Conservation (phyloP, 2,888 invertebrate genomes). For the Allophyes oxyacanthae region DNA sequence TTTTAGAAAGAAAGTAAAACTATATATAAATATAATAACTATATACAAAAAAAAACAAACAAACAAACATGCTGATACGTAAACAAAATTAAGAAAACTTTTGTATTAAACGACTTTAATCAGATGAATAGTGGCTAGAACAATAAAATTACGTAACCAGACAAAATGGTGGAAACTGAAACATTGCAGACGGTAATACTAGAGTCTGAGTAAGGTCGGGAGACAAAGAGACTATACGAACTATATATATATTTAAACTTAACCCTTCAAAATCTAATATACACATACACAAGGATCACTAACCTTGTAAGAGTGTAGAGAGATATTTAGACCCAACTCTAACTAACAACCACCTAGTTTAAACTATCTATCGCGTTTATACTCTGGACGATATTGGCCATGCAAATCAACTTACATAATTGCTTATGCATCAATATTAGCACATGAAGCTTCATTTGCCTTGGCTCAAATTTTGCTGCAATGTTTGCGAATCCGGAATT, state of each 20-base stretch:
- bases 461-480: neutral
- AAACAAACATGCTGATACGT: neutral
- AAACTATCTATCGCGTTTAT: too few relatives aligned
- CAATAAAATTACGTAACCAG: conserved; percentile 23
- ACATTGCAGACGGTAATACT: conserved; percentile 29
- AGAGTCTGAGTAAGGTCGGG: conserved; percentile 19
- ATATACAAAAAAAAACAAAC: too few relatives aligned
- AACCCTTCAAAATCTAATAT: conserved; percentile 3
- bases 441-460: too few relatives aligned
- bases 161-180: conserved; percentile 13
- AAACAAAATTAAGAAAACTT: neutral
- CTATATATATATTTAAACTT: neutral
- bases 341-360: too few relatives aligned
- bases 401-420: too few relatives aligned
- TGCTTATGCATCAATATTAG: too few relatives aligned
- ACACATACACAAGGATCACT: neutral
- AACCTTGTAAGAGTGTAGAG: too few relatives aligned
- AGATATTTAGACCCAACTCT: too few relatives aligned
- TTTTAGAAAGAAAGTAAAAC: too few relatives aligned
- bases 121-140: conserved; percentile 19
- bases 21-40: too few relatives aligned
- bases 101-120: conserved; percentile 26
- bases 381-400: too few relatives aligned
- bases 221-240: neutral
- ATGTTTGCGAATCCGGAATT: neutral